phyloP scores from a whole-genome alignment of 2,113 vertebrate species.

The Larimichthys polyactis region DNA sequence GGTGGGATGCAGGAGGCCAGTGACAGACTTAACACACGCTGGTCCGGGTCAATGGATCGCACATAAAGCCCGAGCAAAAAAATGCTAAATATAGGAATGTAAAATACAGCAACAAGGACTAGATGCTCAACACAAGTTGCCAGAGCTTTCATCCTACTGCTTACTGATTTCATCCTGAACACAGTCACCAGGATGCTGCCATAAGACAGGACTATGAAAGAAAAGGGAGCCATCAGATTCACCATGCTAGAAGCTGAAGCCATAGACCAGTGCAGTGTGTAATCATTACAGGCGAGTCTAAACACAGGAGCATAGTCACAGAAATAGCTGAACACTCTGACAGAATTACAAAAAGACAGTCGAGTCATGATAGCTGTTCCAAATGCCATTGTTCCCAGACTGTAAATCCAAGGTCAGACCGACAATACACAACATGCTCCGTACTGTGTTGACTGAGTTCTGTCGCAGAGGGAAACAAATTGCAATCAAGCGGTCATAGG shows the following conservation, averaged over 20 bases:
- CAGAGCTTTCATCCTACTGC: constrained; percentile 66
- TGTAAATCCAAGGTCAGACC: constrained; percentile 47
- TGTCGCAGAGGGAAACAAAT: constrained; percentile 80
- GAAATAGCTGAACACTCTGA: no score
- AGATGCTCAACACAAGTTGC: constrained; percentile 78
- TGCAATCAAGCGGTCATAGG: constrained; percentile 77
- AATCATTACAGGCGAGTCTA: no score
- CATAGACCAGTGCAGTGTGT: no score
- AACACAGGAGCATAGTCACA: no score
- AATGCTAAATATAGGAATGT: constrained; percentile 56
- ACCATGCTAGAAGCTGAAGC: no score
- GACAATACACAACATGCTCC: constrained; percentile 71
- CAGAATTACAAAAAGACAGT: no score
- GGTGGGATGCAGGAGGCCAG: constrained; percentile 78
- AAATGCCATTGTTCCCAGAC: fast-evolving
- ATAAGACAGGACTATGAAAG: constrained; percentile 69
- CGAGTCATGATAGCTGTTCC: constrained; percentile 50
- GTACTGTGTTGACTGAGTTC: constrained; percentile 66
- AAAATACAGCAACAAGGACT: constrained; percentile 77
- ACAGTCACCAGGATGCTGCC: constrained; percentile 69
- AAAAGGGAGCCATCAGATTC: constrained; percentile 30
- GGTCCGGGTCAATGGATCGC: constrained; percentile 56
- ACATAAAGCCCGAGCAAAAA: constrained; percentile 68
- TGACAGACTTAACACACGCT: constrained; percentile 72
- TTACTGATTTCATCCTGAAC: constrained; percentile 76